These are phyloP conservation scores for Vombatus ursinus DNA, from an alignment of 2,113 vertebrate species.

Conservation along the genomic window DNA sequence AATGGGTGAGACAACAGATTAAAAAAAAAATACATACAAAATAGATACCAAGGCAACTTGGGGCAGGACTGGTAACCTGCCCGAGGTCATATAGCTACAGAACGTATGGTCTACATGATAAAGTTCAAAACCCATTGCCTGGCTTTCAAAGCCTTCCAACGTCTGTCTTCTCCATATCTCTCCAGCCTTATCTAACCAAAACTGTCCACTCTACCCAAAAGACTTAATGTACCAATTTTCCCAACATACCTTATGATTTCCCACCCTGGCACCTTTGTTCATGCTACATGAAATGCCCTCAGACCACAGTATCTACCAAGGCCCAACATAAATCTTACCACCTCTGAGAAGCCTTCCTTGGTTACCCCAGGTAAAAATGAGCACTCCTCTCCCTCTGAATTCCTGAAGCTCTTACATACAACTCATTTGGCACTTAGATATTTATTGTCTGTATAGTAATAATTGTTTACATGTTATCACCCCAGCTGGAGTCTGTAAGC, in stretches of 20 bases:
- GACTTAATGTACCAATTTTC: not conserved
- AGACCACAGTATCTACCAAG: not conserved
- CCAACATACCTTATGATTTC: not conserved
- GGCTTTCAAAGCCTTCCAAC: not conserved
- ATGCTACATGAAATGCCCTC: not conserved
- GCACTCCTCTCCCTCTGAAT: not conserved
- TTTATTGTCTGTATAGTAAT: not conserved
- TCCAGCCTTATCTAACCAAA: not conserved
- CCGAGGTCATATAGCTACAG: not conserved
- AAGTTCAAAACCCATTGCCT: not conserved
- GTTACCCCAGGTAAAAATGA: not conserved
- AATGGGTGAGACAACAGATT: not conserved
- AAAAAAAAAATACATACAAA: not conserved
- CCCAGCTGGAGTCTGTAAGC: not conserved
- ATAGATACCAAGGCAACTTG: not conserved
- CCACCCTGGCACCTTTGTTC: not conserved
- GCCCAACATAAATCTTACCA: not conserved
- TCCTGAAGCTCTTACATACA: not conserved
- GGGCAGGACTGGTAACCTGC: not conserved
- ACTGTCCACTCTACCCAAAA: not conserved
- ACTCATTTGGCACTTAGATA: not conserved
- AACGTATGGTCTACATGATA: not conserved
- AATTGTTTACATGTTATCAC: not conserved
- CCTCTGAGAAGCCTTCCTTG: not conserved
- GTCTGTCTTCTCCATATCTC: not conserved